Percentiles rank a stretch among this genome's conserved stretches.
phyloP scores from a whole-genome alignment of 1,140 invertebrate genomes.

The Sinonovacula constricta region DNA sequence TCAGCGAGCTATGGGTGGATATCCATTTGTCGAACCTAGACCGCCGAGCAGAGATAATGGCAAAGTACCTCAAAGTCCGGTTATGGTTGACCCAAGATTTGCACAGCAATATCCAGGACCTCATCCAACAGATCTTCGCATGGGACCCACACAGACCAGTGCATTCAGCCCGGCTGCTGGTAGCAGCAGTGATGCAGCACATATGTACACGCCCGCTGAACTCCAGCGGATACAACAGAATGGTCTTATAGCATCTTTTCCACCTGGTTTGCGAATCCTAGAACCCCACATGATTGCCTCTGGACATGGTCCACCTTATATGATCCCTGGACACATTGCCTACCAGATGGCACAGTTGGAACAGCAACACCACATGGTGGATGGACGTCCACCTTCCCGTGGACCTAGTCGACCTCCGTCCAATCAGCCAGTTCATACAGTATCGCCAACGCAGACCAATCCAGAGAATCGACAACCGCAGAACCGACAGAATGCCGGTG shows the following conservation, averaged over 20 bases:
- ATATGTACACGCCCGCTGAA: slow-evolving; percentile 58
- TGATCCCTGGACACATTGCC: slow-evolving; percentile 43
- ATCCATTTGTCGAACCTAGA: slow-evolving; percentile 50
- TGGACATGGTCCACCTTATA: slow-evolving; percentile 29
- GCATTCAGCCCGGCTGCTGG: slow-evolving; percentile 56
- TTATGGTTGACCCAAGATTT: slow-evolving; percentile 46
- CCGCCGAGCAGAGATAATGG: slow-evolving; percentile 43
- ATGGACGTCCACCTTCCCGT: slow-evolving; percentile 50
- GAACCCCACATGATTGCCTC: slow-evolving; percentile 58
- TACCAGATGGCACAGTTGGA: slow-evolving; percentile 27
- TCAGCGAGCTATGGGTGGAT: slow-evolving; percentile 6
- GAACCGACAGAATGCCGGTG: not conserved
- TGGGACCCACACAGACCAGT: slow-evolving; percentile 52
- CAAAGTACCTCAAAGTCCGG: slow-evolving; percentile 44
- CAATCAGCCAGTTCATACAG: slow-evolving; percentile 18
- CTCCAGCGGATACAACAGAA: slow-evolving; percentile 49
- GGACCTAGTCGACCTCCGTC: slow-evolving; percentile 43
- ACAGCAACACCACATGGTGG: slow-evolving; percentile 54
- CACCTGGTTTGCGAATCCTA: slow-evolving; percentile 47
- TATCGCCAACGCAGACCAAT: slow-evolving; percentile 41
- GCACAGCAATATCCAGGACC: slow-evolving; percentile 40
- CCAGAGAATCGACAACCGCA: slow-evolving; percentile 16
- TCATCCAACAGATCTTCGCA: slow-evolving; percentile 49
- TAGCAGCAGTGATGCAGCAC: slow-evolving; percentile 46
- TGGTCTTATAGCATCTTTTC: slow-evolving; percentile 53